Evolutionary conservation across 2,888 invertebrate species (phyloP).

Genomic region (Galeopsomyia nigrocyanea): DNA sequence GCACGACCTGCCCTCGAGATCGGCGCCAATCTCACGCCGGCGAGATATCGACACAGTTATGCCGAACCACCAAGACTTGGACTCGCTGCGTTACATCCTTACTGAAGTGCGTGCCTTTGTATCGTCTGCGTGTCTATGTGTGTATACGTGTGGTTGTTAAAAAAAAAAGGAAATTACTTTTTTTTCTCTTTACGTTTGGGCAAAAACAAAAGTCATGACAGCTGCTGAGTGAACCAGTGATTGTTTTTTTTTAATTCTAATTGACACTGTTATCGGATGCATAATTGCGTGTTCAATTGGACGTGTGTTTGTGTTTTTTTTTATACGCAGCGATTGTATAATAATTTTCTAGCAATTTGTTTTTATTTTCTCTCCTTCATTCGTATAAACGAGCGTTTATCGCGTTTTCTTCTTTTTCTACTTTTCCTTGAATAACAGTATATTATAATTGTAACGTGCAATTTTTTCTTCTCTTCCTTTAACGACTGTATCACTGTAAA

Average conservation of each 20-base stretch:
- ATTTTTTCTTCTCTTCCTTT: constrained; percentile 2
- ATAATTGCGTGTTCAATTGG: not conserved
- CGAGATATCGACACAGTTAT: constrained; percentile 67
- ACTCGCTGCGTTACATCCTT: constrained; percentile 65
- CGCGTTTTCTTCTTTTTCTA: constrained; percentile 6
- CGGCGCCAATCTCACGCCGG: constrained; percentile 58
- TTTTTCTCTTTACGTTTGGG: not conserved
- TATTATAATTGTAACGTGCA: constrained; percentile 6
- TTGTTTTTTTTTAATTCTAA: constrained; percentile 7
- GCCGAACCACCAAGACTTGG: constrained; percentile 66
- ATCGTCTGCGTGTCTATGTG: not conserved
- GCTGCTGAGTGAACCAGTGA: not conserved
- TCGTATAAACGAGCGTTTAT: constrained; percentile 17
- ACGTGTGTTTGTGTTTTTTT: constrained; percentile 18
- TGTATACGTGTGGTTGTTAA: too few relatives aligned
- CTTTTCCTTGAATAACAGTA: constrained; percentile 25
- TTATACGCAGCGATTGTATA: constrained; percentile 38
- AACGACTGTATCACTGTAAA: constrained; percentile 17
- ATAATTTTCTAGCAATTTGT: constrained; percentile 34
- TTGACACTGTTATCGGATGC: too few relatives aligned
- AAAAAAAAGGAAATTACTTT: not conserved
- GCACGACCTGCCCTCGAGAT: constrained; percentile 64
- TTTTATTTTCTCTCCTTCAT: constrained; percentile 13
- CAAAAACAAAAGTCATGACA: not conserved
- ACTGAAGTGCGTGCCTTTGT: constrained; percentile 54